Conservation (phyloP, 1,140 invertebrate species). For the Drosophila malerkotliana region DNA sequence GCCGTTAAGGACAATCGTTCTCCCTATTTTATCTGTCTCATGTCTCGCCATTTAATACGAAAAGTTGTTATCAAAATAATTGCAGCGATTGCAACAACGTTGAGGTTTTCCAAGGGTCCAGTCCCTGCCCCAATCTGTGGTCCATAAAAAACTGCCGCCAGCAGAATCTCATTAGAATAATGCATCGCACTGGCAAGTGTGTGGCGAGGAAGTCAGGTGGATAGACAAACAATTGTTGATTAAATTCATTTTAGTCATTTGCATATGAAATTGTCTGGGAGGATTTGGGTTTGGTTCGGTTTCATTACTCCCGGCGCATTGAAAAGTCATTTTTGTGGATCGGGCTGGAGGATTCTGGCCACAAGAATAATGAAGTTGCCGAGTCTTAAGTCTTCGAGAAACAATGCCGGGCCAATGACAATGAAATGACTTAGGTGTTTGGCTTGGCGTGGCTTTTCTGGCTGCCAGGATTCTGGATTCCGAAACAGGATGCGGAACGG, state of each 20-base stretch:
- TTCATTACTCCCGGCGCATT: constrained; percentile 72
- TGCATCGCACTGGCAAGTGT: constrained; percentile 56
- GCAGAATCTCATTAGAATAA: constrained; percentile 80
- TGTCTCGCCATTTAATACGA: constrained; percentile 76
- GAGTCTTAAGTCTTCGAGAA: constrained; percentile 74
- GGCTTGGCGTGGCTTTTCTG: constrained; percentile 29
- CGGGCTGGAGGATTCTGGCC: constrained; percentile 47
- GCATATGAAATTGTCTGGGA: constrained; percentile 75
- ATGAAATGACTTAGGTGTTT: constrained; percentile 66
- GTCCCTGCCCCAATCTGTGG: not conserved
- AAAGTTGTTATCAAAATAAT: constrained; percentile 81
- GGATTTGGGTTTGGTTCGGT: constrained; percentile 24
- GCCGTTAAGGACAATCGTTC: constrained; percentile 33
- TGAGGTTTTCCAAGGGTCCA: constrained; percentile 33
- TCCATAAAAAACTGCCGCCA: constrained; percentile 67
- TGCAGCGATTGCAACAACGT: constrained; percentile 62
- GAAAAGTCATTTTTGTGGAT: constrained; percentile 72
- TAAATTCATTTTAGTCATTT: constrained; percentile 80
- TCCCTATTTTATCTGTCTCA: constrained; percentile 43
- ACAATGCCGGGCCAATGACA: constrained; percentile 63
- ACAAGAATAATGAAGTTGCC: constrained; percentile 75
- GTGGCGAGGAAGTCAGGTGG: constrained; percentile 18
- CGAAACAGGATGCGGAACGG: constrained; percentile 51
- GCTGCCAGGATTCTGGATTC: constrained; percentile 15
- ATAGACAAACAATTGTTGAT: constrained; percentile 74